Conservation (phyloP, 2,888 invertebrate species). For the Bursaphelenchus okinawaensis region DNA sequence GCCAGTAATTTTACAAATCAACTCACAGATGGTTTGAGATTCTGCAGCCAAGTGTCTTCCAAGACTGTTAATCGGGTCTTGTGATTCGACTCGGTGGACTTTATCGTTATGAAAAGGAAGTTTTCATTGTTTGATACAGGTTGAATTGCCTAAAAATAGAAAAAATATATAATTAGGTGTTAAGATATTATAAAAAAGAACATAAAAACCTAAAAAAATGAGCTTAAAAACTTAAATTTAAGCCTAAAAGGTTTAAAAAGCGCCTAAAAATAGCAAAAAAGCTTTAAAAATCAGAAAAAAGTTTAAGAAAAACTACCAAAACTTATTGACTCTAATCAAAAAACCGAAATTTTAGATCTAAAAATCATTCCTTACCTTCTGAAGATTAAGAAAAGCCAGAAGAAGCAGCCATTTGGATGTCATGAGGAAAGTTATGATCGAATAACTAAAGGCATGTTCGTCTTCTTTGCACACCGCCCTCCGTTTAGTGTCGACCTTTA, state of each 20-base stretch:
- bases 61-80: slow-evolving; percentile 76
- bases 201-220: neutral
- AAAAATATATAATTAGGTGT: neutral
- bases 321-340: too few species aligned
- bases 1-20: neutral
- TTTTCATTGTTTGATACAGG: too few species aligned
- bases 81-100: slow-evolving; percentile 62
- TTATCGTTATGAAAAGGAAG: slow-evolving; percentile 29
- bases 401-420: too few species aligned
- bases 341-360: too few species aligned
- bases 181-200: neutral
- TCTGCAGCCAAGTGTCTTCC: slow-evolving; percentile 87
- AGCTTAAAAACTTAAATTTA: neutral
- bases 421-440: too few species aligned
- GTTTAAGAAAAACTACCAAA: neutral
- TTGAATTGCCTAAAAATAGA: neutral
- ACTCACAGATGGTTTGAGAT: slow-evolving; percentile 81
- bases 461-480: neutral
- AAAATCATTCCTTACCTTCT: too few species aligned
- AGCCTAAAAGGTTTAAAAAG: neutral
- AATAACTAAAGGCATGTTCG: neutral
- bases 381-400: too few species aligned
- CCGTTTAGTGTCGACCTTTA: neutral
- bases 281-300: neutral
- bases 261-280: neutral